These are phyloP conservation scores for Schmidtea mediterranea DNA, from an alignment of 1,140 invertebrate genomes.

Conservation along the genomic window DNA sequence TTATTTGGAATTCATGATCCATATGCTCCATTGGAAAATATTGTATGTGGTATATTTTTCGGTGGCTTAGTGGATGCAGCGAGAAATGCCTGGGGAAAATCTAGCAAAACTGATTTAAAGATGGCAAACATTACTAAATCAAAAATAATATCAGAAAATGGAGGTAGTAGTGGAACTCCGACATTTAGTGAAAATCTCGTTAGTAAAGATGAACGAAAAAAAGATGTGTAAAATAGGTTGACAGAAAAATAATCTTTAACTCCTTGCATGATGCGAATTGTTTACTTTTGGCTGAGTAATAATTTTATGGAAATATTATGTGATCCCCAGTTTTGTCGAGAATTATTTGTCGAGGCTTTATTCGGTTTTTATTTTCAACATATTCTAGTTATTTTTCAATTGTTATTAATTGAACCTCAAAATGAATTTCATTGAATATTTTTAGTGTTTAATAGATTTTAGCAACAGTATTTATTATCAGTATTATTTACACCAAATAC, in stretches of 20 bases:
- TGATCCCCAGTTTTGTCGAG: no score
- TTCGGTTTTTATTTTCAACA: no score
- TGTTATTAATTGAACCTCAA: no score
- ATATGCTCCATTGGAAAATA: conserved; percentile 87
- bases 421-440: no score
- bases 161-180: conserved; percentile 12
- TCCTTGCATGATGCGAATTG: no score
- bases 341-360: no score
- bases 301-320: no score
- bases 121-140: background rate
- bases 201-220: conserved; percentile 21
- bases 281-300: no score
- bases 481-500: no score
- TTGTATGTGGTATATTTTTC: conserved; percentile 80
- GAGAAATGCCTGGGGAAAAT: conserved; percentile 9
- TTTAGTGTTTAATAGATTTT: no score
- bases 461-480: no score
- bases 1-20: conserved; percentile 86
- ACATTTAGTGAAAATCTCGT: conserved; percentile 13
- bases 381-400: no score
- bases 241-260: background rate
- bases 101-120: background rate
- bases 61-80: conserved; percentile 91
- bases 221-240: conserved; percentile 15
- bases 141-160: conserved; percentile 11